Percentiles rank a stretch among this genome's conserved stretches.
Conservation (phyloP, 2,888 invertebrate species). For the Drosophila rellima region DNA sequence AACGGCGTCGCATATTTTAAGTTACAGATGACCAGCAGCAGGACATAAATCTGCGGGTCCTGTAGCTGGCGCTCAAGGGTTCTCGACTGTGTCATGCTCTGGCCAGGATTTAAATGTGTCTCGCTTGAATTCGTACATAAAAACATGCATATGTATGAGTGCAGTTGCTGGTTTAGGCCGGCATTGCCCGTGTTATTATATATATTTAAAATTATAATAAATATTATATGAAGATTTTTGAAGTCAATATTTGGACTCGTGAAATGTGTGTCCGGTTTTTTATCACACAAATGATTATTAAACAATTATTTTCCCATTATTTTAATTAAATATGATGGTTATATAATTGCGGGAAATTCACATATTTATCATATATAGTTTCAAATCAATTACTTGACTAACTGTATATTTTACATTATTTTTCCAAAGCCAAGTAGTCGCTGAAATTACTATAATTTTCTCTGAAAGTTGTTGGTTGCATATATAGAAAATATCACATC, state of each 20-base stretch:
- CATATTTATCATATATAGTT: too few species aligned
- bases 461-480: not conserved
- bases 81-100: not conserved
- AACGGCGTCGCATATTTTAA: conserved; percentile 17
- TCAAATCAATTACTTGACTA: too few species aligned
- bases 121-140: conserved; percentile 4
- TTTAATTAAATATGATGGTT: too few species aligned
- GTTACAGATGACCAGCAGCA: conserved; percentile 27
- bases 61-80: conserved; percentile 8
- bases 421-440: conserved; percentile 27
- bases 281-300: too few species aligned
- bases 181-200: not conserved
- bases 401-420: not conserved
- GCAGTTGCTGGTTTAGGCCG: not conserved
- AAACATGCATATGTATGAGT: not conserved
- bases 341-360: too few species aligned
- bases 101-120: conserved; percentile 2
- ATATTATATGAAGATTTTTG: not conserved
- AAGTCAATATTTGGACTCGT: not conserved
- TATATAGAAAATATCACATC: conserved; percentile 1
- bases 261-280: too few species aligned
- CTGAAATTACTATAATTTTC: conserved; percentile 7
- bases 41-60: conserved; percentile 35
- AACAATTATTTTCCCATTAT: too few species aligned
- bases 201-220: not conserved